These are phyloP conservation scores for Takifugu bimaculatus DNA, from an alignment of 2,113 vertebrate genomes.

Conservation along the genomic window DNA sequence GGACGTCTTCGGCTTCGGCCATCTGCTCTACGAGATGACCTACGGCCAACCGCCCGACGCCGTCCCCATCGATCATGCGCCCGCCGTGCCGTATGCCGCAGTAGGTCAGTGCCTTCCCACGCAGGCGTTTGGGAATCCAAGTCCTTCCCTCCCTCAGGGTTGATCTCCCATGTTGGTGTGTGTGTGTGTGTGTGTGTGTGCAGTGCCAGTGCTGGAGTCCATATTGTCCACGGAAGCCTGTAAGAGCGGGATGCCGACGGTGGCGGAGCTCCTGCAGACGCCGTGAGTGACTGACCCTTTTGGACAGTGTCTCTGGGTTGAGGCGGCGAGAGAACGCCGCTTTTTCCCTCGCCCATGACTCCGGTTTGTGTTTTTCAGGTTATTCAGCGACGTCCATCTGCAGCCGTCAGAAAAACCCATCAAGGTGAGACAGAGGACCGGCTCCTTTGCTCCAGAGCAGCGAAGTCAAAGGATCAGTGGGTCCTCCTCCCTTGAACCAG, in stretches of 20 bases:
- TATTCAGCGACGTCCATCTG: slow-evolving; percentile 88
- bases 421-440: slow-evolving; percentile 77
- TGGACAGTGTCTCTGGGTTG: too few species aligned
- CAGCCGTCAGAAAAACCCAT: slow-evolving; percentile 89
- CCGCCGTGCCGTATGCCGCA: slow-evolving; percentile 77
- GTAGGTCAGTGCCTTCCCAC: slow-evolving; percentile 79
- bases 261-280: slow-evolving; percentile 87
- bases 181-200: slow-evolving; percentile 13
- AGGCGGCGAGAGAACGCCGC: too few species aligned
- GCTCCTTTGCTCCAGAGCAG: too few species aligned
- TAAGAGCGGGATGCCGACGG: slow-evolving; percentile 89
- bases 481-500: too few species aligned
- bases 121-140: background rate
- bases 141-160: background rate
- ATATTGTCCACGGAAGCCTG: slow-evolving; percentile 92
- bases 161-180: background rate
- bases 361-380: slow-evolving; percentile 68
- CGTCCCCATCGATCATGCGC: slow-evolving; percentile 83
- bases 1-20: slow-evolving; percentile 92
- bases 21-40: slow-evolving; percentile 94
- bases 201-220: slow-evolving; percentile 92
- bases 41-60: slow-evolving; percentile 87
- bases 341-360: slow-evolving; percentile 1
- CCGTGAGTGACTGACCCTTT: slow-evolving; percentile 77
- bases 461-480: too few species aligned